A percentile compares a stretch with the other conserved stretches of the same genome.
These are phyloP conservation scores for Muscina levida DNA, from an alignment of 2,888 invertebrate genomes.

Conservation along the genomic window DNA sequence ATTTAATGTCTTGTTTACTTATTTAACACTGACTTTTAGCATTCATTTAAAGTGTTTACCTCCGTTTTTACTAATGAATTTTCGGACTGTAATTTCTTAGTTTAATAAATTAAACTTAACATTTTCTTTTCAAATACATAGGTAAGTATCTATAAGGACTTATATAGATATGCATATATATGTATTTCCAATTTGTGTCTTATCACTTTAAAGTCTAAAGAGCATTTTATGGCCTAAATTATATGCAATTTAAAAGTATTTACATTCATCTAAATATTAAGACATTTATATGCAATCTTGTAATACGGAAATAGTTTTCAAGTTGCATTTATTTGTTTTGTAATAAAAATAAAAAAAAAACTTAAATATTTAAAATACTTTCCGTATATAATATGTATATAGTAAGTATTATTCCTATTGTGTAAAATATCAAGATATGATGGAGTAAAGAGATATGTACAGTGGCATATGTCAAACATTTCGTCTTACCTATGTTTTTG, in stretches of 20 bases:
- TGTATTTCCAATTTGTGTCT: background rate
- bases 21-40: constrained; percentile 48
- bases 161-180: no score
- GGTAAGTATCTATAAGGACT: no score
- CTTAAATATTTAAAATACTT: no score
- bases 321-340: no score
- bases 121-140: constrained; percentile 34
- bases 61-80: constrained; percentile 20
- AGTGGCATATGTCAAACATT: background rate
- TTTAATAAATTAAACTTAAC: constrained; percentile 57
- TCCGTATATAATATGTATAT: no score
- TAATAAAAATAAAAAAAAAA: no score
- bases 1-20: constrained; percentile 30
- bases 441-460: constrained; percentile 44
- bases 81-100: constrained; percentile 6
- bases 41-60: constrained; percentile 3
- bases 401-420: no score
- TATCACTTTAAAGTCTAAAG: constrained; percentile 38
- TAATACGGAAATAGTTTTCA: background rate
- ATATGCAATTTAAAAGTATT: background rate
- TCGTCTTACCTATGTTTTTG: background rate
- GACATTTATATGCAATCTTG: background rate
- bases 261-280: constrained; percentile 15
- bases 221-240: constrained; percentile 22
- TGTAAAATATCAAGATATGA: no score